A percentile compares a stretch with the other conserved stretches of the same genome.
phyloP scores from a whole-genome alignment of 2,888 invertebrate genomes.

The Xanthorhoe spadicearia region DNA sequence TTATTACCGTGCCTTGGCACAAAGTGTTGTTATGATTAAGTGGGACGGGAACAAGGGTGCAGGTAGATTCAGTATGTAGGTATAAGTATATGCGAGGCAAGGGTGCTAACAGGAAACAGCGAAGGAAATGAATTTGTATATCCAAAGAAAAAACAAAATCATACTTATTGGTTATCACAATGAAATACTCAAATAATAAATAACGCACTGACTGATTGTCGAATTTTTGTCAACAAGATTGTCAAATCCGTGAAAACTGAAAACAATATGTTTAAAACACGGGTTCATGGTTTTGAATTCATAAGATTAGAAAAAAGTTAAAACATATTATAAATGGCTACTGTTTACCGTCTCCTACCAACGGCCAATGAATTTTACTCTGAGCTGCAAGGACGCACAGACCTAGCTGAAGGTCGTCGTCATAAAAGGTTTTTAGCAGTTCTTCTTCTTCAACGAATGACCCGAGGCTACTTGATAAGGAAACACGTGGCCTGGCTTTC shows the following conservation, averaged over 20 bases:
- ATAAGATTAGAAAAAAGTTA: background rate
- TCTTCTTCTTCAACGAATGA: constrained; percentile 64
- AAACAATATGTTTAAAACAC: too few species aligned
- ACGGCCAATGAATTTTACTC: constrained; percentile 58
- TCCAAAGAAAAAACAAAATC: background rate
- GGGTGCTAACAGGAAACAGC: background rate
- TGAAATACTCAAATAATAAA: background rate
- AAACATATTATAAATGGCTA: constrained; percentile 64
- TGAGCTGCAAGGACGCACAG: constrained; percentile 61
- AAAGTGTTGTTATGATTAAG: constrained; percentile 58
- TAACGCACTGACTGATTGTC: background rate
- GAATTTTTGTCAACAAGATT: background rate
- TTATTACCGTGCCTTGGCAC: constrained; percentile 57
- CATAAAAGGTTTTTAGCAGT: constrained; percentile 64
- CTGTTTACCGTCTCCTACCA: constrained; percentile 61
- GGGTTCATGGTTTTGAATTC: background rate
- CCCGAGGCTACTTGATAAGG: constrained; percentile 68
- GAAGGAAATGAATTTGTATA: background rate
- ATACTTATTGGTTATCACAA: background rate
- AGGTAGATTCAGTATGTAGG: constrained; percentile 1
- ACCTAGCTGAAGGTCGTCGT: constrained; percentile 61
- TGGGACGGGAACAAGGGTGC: constrained; percentile 46
- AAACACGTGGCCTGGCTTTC: constrained; percentile 71
- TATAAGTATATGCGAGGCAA: constrained; percentile 10
- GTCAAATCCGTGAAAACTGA: too few species aligned